Percentiles rank a stretch among this genome's conserved stretches.
phyloP scores from a whole-genome alignment of 2,888 invertebrate species.

The Mechanitis messenoides region DNA sequence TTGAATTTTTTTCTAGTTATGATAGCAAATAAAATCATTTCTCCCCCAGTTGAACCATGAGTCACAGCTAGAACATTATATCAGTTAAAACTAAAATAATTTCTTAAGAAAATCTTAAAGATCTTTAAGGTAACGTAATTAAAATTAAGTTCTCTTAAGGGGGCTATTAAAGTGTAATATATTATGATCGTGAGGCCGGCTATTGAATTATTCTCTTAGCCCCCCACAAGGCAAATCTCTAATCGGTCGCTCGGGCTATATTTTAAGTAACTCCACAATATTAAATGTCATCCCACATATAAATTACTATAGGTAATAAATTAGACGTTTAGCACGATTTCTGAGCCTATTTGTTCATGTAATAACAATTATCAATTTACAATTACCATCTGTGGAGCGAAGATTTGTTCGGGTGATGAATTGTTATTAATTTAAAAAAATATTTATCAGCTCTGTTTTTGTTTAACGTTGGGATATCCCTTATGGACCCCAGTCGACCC shows the following conservation, averaged over 20 bases:
- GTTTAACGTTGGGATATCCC: no score
- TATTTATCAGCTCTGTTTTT: no score
- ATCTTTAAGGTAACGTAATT: constrained; percentile 64
- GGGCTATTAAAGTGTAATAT: constrained; percentile 61
- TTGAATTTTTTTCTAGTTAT: no score
- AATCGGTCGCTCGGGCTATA: constrained; percentile 26
- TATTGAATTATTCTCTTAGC: constrained; percentile 49
- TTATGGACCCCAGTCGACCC: no score
- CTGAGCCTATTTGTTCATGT: constrained; percentile 43
- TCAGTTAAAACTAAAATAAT: no score
- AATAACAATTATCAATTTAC: constrained; percentile 50
- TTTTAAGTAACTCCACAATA: constrained; percentile 53
- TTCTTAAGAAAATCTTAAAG: constrained; percentile 46
- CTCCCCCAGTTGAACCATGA: no score
- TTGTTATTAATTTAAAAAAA: constrained; percentile 23
- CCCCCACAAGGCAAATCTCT: constrained; percentile 53
- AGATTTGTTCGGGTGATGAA: constrained; percentile 28
- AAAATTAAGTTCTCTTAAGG: constrained; percentile 66
- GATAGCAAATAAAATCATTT: no score
- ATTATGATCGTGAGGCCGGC: constrained; percentile 39
- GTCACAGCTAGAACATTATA: no score
- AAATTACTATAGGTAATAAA: constrained; percentile 53
- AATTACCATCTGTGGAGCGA: constrained; percentile 37
- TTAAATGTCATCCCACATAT: constrained; percentile 62
- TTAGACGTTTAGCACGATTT: constrained; percentile 46